Percentiles rank a stretch among this genome's conserved stretches.
Conservation (phyloP, 2,797 vertebrate species). For the Phoxinus dragarum region DNA sequence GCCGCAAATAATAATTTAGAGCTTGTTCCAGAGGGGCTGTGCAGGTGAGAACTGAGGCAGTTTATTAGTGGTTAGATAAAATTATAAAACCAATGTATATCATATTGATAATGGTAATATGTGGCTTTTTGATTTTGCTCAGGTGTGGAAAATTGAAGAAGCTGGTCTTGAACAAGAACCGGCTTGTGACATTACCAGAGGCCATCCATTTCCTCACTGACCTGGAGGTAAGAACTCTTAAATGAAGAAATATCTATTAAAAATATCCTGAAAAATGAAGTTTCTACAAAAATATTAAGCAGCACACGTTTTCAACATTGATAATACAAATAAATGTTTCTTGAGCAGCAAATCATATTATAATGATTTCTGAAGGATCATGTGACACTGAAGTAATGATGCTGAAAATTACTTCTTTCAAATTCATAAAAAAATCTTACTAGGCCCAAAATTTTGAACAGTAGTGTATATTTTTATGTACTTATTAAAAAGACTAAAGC, state of each 20-base stretch:
- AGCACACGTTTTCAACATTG: background rate
- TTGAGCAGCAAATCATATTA: background rate
- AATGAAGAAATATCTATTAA: background rate
- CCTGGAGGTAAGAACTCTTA: constrained; percentile 82
- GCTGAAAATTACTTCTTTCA: background rate
- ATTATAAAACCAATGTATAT: background rate
- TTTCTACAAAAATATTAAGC: background rate
- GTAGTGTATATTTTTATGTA: background rate
- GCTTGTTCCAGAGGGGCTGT: constrained; percentile 95
- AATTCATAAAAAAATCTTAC: background rate
- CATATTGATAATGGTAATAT: constrained; percentile 1
- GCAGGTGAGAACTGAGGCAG: constrained; percentile 80
- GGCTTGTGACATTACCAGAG: constrained; percentile 93
- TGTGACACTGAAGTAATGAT: no score
- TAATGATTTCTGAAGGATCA: background rate
- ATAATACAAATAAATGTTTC: background rate
- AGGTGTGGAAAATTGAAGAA: constrained; percentile 95
- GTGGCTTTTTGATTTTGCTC: constrained; percentile 51
- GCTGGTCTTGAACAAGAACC: constrained; percentile 95
- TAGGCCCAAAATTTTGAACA: background rate
- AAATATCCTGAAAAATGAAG: background rate
- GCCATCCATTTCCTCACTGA: constrained; percentile 93
- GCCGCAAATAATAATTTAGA: constrained; percentile 98
- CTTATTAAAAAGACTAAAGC: background rate
- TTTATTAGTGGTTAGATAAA: background rate